A percentile compares a stretch with the other conserved stretches of the same genome.
Evolutionary conservation across 2,113 vertebrate genomes (phyloP).

Genomic region (Nesospiza acunhae): DNA sequence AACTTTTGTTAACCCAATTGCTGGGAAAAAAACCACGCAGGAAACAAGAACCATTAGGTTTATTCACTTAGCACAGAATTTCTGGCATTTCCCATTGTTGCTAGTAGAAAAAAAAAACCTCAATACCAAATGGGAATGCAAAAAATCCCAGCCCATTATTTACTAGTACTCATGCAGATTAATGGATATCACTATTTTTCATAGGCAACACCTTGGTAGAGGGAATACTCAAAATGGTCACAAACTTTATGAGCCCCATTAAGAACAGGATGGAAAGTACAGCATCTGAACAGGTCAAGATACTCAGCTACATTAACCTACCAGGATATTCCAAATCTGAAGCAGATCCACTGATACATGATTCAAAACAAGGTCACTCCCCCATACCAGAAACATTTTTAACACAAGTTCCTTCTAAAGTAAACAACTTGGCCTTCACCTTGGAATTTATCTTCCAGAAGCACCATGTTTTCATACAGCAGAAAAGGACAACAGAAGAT

Average conservation of each 20-base stretch:
- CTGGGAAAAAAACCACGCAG: neutral
- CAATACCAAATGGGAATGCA: neutral
- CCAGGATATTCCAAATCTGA: neutral
- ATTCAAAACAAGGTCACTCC: neutral
- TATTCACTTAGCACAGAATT: neutral
- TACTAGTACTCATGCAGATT: neutral
- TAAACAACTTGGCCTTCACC: slow-evolving; percentile 30
- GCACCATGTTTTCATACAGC: neutral
- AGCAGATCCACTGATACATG: neutral
- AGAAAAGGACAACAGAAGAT: neutral
- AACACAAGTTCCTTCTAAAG: neutral
- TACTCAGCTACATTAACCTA: neutral
- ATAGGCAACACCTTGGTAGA: neutral
- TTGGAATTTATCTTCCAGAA: neutral
- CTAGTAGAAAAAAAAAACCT: accelerated
- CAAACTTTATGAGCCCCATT: neutral
- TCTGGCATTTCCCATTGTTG: neutral
- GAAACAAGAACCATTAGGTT: neutral
- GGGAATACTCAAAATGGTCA: neutral
- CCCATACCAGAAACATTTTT: neutral
- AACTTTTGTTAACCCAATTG: neutral
- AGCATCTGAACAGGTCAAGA: neutral
- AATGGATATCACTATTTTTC: neutral
- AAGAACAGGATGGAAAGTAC: neutral
- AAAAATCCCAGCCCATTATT: neutral